Percentiles rank a stretch among this genome's conserved stretches.
Evolutionary conservation across 2,888 invertebrate genomes (phyloP).

Genomic region (Synanthedon myopaeformis): DNA sequence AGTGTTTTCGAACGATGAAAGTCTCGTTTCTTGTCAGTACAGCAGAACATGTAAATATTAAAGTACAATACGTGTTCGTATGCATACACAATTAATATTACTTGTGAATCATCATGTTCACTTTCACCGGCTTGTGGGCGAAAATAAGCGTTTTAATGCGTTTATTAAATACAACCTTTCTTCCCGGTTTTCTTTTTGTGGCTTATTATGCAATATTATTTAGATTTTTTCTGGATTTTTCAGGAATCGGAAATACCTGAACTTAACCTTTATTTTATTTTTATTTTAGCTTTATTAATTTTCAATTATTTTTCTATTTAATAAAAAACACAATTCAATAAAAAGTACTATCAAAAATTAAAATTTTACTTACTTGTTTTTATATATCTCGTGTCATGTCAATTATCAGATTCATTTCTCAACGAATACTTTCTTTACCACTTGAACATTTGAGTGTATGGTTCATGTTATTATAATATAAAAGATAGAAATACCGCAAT

Average conservation of each 20-base stretch:
- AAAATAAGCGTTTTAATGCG: conserved; percentile 6
- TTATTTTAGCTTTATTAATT: too few relatives aligned
- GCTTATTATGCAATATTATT: neutral
- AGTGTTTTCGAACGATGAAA: conserved; percentile 14
- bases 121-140: conserved; percentile 46
- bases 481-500: neutral
- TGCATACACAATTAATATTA: conserved; percentile 19
- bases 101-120: conserved; percentile 45
- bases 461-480: neutral
- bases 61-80: conserved; percentile 4
- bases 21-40: neutral
- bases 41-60: neutral
- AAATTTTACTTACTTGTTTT: too few relatives aligned
- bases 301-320: too few relatives aligned
- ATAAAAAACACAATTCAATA: too few relatives aligned
- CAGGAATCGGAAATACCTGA: too few relatives aligned
- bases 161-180: neutral
- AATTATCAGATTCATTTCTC: too few relatives aligned
- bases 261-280: too few relatives aligned
- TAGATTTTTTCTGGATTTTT: too few relatives aligned
- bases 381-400: too few relatives aligned
- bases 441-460: neutral
- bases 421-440: too few relatives aligned
- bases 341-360: too few relatives aligned
- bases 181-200: neutral